phyloP scores from a whole-genome alignment of 30 jellyfish, hydroid and myxozoan species.

The Aurelia sp. region DNA sequence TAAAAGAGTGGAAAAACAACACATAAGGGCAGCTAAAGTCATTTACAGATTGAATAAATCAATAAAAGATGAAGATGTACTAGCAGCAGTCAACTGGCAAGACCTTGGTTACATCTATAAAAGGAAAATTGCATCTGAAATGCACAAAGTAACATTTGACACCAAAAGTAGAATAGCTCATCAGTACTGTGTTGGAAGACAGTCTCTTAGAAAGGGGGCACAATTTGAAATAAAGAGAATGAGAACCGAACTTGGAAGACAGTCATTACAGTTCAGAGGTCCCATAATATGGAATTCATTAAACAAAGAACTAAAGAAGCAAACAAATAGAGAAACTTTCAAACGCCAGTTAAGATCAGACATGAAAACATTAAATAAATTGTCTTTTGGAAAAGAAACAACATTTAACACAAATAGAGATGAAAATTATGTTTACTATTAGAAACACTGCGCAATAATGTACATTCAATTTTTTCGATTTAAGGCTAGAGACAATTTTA shows the following conservation, averaged over 20 bases:
- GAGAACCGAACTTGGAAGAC: constrained; percentile 65
- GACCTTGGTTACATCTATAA: constrained; percentile 43
- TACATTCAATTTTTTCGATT: constrained; percentile 4
- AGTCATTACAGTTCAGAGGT: constrained; percentile 46
- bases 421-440: constrained; percentile 35
- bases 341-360: constrained; percentile 47
- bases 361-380: constrained; percentile 32
- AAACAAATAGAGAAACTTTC: constrained; percentile 42
- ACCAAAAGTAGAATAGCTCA: constrained; percentile 30
- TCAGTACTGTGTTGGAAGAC: constrained; percentile 29
- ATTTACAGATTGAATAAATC: constrained; percentile 32
- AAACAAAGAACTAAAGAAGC: constrained; percentile 14
- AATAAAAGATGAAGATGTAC: constrained; percentile 33
- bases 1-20: constrained; percentile 31
- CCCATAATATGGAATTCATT: neutral
- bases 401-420: constrained; percentile 39
- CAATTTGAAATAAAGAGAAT: constrained; percentile 21
- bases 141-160: constrained; percentile 45
- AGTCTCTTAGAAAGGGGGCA: constrained; percentile 41
- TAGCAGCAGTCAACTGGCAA: constrained; percentile 62
- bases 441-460: constrained; percentile 19
- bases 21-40: constrained; percentile 66
- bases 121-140: constrained; percentile 35
- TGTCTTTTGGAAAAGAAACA: constrained; percentile 51
- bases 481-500: constrained; percentile 23